Conservation (phyloP, 2,113 vertebrate genomes). For the Psilopsiagon aurifrons region DNA sequence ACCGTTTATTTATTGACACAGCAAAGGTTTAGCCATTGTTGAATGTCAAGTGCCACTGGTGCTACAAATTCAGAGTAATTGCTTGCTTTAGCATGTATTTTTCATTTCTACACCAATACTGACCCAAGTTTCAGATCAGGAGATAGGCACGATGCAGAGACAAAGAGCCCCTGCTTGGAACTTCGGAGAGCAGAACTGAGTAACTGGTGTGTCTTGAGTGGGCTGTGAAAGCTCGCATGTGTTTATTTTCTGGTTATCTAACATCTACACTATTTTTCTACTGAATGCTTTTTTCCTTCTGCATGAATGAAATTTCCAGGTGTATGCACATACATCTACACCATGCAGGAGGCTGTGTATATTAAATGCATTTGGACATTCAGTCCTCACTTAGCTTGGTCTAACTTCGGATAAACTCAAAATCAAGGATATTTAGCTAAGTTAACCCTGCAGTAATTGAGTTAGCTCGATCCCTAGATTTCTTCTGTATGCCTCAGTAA, state of each 20-base stretch:
- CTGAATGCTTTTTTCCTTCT: neutral
- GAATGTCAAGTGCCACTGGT: constrained; percentile 15
- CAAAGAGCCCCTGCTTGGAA: neutral
- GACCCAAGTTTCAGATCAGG: neutral
- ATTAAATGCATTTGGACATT: neutral
- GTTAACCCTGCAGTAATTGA: neutral
- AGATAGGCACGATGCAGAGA: neutral
- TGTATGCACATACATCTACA: neutral
- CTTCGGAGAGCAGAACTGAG: neutral
- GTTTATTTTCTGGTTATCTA: constrained; percentile 34
- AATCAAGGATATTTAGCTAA: neutral
- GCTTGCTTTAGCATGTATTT: constrained; percentile 3
- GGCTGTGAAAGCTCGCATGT: neutral
- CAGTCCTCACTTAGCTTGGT: neutral
- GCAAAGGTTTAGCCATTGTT: constrained; percentile 1
- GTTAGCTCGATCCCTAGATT: neutral
- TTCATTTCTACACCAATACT: neutral
- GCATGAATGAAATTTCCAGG: constrained; percentile 21
- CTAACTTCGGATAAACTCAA: neutral
- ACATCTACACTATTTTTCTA: neutral
- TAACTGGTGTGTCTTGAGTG: neutral
- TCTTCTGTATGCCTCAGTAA: neutral
- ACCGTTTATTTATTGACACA: constrained; percentile 30
- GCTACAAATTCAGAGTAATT: constrained; percentile 3
- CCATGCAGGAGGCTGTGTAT: neutral